These are phyloP conservation scores for Psilopogon haemacephalus DNA, from an alignment of 2,113 vertebrate genomes.

Conservation along the genomic window DNA sequence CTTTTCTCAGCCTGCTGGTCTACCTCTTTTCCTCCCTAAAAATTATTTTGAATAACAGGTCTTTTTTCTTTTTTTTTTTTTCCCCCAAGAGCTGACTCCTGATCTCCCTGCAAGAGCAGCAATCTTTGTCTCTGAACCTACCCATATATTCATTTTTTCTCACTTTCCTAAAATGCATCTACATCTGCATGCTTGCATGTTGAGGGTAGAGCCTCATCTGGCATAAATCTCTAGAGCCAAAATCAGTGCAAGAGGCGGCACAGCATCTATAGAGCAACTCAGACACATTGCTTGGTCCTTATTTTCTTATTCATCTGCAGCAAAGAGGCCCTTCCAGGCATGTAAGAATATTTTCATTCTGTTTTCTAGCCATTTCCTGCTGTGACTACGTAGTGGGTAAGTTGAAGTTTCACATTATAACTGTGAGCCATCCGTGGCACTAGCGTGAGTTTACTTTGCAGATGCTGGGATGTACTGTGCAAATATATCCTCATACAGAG, in stretches of 20 bases:
- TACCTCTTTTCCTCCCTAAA: background rate
- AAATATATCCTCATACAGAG: background rate
- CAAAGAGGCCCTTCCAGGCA: background rate
- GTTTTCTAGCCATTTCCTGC: constrained; percentile 80
- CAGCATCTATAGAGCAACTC: background rate
- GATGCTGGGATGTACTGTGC: background rate
- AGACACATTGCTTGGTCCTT: background rate
- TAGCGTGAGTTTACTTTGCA: background rate
- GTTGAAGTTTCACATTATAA: constrained; percentile 49
- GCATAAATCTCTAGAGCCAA: background rate
- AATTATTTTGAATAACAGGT: background rate
- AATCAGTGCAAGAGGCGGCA: background rate
- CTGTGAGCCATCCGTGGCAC: background rate
- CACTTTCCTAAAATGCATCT: background rate
- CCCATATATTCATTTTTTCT: background rate
- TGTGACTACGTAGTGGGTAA: constrained; percentile 81
- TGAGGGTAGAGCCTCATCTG: background rate
- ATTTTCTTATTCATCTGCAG: background rate
- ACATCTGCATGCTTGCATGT: background rate
- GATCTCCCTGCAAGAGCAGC: background rate
- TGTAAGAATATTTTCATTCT: constrained; percentile 62
- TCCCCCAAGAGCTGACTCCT: background rate
- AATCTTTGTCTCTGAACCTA: background rate
- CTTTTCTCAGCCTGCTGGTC: background rate
- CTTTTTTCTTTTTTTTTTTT: background rate